Evolutionary conservation across 2,797 vertebrate genomes (phyloP).

Genomic region (Dipus sagitta): DNA sequence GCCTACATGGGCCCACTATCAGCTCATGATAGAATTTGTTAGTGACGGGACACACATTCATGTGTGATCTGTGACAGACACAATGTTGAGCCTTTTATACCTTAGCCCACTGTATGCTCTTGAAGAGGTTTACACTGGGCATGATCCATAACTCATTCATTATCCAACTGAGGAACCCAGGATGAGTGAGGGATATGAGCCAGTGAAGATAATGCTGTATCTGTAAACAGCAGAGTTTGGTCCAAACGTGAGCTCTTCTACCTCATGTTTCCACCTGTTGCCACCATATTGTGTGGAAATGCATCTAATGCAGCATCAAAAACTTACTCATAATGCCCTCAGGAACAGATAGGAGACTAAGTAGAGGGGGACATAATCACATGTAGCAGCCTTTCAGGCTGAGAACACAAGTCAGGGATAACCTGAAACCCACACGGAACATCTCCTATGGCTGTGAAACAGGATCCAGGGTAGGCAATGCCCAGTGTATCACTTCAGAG

Average conservation of each 20-base stretch:
- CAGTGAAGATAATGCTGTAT: not conserved
- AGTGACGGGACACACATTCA: not conserved
- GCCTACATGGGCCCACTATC: not conserved
- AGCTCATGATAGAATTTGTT: not conserved
- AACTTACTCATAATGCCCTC: not conserved
- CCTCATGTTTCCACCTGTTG: not conserved
- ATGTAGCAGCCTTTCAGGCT: not conserved
- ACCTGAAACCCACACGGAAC: not conserved
- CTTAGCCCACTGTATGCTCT: not conserved
- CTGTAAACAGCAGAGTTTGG: not conserved
- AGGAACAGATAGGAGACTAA: not conserved
- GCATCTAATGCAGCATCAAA: not conserved
- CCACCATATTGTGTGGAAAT: not conserved
- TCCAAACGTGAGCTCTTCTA: not conserved
- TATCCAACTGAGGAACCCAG: not conserved
- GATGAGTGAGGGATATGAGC: not conserved
- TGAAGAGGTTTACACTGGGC: not conserved
- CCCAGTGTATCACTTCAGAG: not conserved
- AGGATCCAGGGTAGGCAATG: not conserved
- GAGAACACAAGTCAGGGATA: not conserved
- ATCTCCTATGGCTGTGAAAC: not conserved
- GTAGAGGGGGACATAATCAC: not conserved
- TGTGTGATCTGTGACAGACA: not conserved
- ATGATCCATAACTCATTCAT: not conserved
- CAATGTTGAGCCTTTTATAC: not conserved